Evolutionary conservation across 2,888 invertebrate species (phyloP), one percentile per base, ranked within the genome.

Genomic region (Rhaphigaster nebulosa): DNA sequence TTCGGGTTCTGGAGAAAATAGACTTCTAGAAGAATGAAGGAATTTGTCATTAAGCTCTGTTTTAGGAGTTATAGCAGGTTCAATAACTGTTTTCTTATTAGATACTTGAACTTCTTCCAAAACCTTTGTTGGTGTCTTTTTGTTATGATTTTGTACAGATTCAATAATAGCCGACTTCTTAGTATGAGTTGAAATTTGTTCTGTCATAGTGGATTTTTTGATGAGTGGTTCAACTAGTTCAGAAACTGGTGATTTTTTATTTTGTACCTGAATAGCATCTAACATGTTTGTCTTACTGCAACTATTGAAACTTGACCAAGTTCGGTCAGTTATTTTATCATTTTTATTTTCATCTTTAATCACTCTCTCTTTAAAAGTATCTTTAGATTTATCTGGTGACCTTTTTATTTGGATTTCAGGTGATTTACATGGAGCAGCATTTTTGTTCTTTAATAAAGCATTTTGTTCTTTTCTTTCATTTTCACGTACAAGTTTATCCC

Each of bases 401-500:
- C 89, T 91, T 45, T 54, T 50, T 23, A 84, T 12, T 29, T 76
- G 38, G 87, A 90, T 91, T 34, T 90, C 91, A 84, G 91, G 91
- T 6, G 91, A 91, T 70, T 90, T 91, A 26, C 84, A 54, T 12
- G 26, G 54, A 18, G 45, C 26, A 26, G 80, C 23, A 26, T 41
- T 88, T 38, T 54, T 56, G 34, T 90, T 88, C 56, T 50, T 90
- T 41, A 90, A 56, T 20, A 84, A 38, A 52, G 90, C 90, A 80
- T 80, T 89, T n/a, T 90, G 87, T 54, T 92, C 91, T 90, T 91
- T 92, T 91, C 91, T 90, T 76, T 92, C 92, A 45, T 90, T 89
- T 76, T 92, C 92, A 54, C 90, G 92, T 20, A 91, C 91, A 23
- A 92, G 93, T 91, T 94, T 94, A 92, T 95, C 95, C 88, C 94